phyloP scores from a whole-genome alignment of 1,140 invertebrate genomes.

The Platorchestia sp. region DNA sequence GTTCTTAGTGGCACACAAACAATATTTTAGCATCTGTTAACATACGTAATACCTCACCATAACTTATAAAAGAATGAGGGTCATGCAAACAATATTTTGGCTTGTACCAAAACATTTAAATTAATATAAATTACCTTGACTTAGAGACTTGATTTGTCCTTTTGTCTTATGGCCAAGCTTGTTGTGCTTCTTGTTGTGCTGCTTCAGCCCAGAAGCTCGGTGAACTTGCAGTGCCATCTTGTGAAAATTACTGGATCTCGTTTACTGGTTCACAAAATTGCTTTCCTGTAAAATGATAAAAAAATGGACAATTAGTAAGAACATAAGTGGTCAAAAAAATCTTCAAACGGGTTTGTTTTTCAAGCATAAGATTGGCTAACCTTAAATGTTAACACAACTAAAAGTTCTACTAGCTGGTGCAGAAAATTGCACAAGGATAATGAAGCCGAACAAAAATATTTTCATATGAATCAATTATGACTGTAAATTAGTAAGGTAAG shows the following conservation, averaged over 20 bases:
- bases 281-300: neutral
- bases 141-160: slow-evolving; percentile 44
- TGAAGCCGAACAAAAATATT: too few relatives aligned
- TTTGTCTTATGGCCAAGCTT: slow-evolving; percentile 56
- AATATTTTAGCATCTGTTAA: neutral
- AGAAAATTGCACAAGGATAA: too few relatives aligned
- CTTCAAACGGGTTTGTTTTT: too few relatives aligned
- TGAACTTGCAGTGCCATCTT: slow-evolving; percentile 28
- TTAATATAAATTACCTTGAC: slow-evolving; percentile 57
- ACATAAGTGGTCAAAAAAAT: neutral
- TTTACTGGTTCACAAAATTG: neutral
- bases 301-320: neutral
- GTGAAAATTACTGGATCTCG: neutral
- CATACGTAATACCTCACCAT: neutral
- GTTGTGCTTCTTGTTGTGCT: slow-evolving; percentile 58
- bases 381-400: neutral
- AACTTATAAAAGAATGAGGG: neutral
- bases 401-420: too few relatives aligned
- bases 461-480: too few relatives aligned
- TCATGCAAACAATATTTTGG: neutral
- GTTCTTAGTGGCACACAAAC: neutral
- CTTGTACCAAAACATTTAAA: neutral
- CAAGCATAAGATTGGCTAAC: too few relatives aligned
- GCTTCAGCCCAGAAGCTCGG: slow-evolving; percentile 37
- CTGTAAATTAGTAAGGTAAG: too few relatives aligned